A percentile compares a stretch with the other conserved stretches of the same genome.
phyloP scores from a whole-genome alignment of 1,140 invertebrate genomes.

The Brachystomella parvula region DNA sequence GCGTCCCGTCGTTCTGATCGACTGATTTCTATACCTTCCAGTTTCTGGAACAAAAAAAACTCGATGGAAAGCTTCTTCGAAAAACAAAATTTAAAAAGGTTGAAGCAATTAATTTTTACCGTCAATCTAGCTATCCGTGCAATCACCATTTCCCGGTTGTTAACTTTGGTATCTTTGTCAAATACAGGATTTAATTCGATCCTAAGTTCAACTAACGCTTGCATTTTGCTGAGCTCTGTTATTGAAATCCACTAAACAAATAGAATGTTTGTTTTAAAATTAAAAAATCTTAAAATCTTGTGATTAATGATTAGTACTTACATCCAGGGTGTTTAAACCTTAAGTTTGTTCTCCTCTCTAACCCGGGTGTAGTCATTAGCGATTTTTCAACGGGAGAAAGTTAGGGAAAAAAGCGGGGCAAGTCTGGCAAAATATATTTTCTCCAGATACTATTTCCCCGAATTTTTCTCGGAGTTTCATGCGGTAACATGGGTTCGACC shows the following conservation, averaged over 20 bases:
- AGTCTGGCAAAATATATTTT: too few relatives aligned
- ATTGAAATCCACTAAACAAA: constrained; percentile 64
- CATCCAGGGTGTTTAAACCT: too few relatives aligned
- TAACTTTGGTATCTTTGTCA: constrained; percentile 57
- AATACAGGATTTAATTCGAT: constrained; percentile 65
- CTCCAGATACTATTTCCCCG: too few relatives aligned
- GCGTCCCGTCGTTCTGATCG: constrained; percentile 65
- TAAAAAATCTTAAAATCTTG: constrained; percentile 4
- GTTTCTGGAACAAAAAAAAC: constrained; percentile 47
- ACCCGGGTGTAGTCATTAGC: too few relatives aligned
- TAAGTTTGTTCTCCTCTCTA: too few relatives aligned
- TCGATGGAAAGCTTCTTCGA: constrained; percentile 1
- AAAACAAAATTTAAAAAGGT: neutral
- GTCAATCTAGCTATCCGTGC: constrained; percentile 60
- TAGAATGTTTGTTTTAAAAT: constrained; percentile 13
- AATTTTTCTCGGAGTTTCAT: too few relatives aligned
- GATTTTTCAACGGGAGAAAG: too few relatives aligned
- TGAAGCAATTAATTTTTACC: constrained; percentile 41
- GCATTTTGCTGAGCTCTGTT: constrained; percentile 73
- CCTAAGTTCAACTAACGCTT: constrained; percentile 59
- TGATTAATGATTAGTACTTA: too few relatives aligned
- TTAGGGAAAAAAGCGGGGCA: too few relatives aligned
- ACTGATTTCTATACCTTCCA: constrained; percentile 61
- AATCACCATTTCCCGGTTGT: constrained; percentile 62
- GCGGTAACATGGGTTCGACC: too few relatives aligned